Evolutionary conservation across 2,888 invertebrate species (phyloP).

Genomic region (Rugalucina vietnamica): DNA sequence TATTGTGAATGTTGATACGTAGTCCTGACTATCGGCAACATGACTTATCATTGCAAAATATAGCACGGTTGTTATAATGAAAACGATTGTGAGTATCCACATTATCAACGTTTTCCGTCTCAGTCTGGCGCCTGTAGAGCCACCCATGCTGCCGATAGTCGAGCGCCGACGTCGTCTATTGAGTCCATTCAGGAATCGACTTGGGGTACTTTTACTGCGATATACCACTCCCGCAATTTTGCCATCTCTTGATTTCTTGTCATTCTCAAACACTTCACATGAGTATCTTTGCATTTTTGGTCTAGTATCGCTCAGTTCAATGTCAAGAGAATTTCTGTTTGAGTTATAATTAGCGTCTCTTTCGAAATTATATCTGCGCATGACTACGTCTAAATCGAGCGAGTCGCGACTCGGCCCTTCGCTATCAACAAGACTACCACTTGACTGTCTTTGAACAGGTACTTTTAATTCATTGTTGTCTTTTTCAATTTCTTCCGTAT

Average conservation of each 20-base stretch:
- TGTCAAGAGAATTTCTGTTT: background rate
- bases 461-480: background rate
- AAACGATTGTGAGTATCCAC: conserved; percentile 56
- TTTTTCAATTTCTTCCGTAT: conserved; percentile 37
- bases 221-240: background rate
- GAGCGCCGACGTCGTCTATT: conserved; percentile 47
- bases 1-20: conserved; percentile 26
- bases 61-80: conserved; percentile 48
- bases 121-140: conserved; percentile 27
- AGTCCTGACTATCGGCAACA: conserved; percentile 31
- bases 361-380: background rate
- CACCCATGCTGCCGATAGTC: conserved; percentile 33
- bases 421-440: conserved; percentile 7
- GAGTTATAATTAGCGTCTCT: background rate
- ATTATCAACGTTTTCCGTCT: conserved; percentile 61
- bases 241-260: background rate
- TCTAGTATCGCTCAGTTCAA: background rate
- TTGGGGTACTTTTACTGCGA: conserved; percentile 5
- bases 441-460: background rate
- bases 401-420: background rate
- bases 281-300: background rate
- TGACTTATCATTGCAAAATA: conserved; percentile 50
- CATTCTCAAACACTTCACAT: background rate
- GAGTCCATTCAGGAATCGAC: background rate
- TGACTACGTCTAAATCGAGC: background rate